phyloP scores from a whole-genome alignment of 2,888 invertebrate species.

The Scaptomyza parva region DNA sequence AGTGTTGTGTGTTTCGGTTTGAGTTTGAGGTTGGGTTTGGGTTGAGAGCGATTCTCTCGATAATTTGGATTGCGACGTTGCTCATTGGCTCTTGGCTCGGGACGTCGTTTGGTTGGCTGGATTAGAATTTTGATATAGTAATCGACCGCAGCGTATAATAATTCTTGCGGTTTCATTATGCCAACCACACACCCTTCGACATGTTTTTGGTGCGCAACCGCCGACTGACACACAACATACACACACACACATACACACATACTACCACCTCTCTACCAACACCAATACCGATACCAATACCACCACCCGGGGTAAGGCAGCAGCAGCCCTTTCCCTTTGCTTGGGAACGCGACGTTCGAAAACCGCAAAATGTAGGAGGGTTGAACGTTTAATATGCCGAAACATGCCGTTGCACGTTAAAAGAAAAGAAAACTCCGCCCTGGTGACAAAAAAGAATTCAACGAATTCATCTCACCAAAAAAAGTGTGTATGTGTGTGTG shows the following conservation, averaged over 20 bases:
- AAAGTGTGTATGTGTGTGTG: conserved; percentile 14
- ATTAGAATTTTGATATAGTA: conserved; percentile 75
- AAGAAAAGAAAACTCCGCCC: conserved; percentile 70
- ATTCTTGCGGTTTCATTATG: conserved; percentile 82
- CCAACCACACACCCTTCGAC: conserved; percentile 71
- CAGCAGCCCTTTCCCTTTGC: conserved; percentile 8
- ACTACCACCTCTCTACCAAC: conserved; percentile 41
- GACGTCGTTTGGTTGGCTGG: conserved; percentile 65
- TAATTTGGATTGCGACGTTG: conserved; percentile 26
- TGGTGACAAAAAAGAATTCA: conserved; percentile 36
- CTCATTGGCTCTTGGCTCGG: conserved; percentile 57
- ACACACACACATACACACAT: too few species aligned
- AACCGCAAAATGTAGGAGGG: conserved; percentile 75
- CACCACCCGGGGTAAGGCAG: too few species aligned
- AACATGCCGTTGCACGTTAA: conserved; percentile 18
- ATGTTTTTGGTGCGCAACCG: conserved; percentile 62
- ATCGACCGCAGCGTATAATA: conserved; percentile 81
- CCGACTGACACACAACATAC: conserved; percentile 65
- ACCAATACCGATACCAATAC: conserved; percentile 8
- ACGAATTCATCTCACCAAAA: conserved; percentile 35
- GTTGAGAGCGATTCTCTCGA: neutral
- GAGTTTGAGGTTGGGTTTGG: too few species aligned
- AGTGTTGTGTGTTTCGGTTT: neutral
- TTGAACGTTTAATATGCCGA: conserved; percentile 58
- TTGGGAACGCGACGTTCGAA: conserved; percentile 19